A percentile compares a stretch with the other conserved stretches of the same genome.
These are phyloP conservation scores for Rachycentron canadum DNA, from an alignment of 2,797 vertebrate species.

Conservation along the genomic window DNA sequence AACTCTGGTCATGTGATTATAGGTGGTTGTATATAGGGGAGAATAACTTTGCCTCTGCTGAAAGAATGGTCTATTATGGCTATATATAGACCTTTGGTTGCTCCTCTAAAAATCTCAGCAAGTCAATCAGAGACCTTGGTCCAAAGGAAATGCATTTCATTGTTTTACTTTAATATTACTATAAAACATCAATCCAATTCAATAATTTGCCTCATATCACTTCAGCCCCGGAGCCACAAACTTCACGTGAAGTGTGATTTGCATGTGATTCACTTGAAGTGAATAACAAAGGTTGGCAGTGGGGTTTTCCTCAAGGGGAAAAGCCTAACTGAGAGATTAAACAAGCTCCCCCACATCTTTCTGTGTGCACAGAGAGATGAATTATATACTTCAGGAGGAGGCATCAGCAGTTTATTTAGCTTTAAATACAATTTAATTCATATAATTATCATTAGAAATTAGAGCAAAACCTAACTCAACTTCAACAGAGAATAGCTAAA, in stretches of 20 bases:
- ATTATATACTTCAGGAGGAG: neutral
- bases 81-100: neutral
- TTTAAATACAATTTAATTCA: neutral
- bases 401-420: neutral
- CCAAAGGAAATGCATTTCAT: neutral
- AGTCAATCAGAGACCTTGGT: neutral
- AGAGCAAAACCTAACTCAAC: neutral
- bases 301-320: neutral
- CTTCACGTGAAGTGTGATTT: neutral
- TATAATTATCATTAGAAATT: neutral
- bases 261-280: conserved; percentile 3
- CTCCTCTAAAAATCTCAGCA: neutral
- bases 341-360: neutral
- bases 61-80: neutral
- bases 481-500: neutral
- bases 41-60: neutral
- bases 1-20: neutral
- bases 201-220: neutral
- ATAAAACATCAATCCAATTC: neutral
- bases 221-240: neutral
- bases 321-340: neutral
- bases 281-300: neutral
- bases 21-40: neutral
- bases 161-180: neutral
- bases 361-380: neutral